phyloP scores from a whole-genome alignment of 2,888 invertebrate species.

The Drosophila pegasa region DNA sequence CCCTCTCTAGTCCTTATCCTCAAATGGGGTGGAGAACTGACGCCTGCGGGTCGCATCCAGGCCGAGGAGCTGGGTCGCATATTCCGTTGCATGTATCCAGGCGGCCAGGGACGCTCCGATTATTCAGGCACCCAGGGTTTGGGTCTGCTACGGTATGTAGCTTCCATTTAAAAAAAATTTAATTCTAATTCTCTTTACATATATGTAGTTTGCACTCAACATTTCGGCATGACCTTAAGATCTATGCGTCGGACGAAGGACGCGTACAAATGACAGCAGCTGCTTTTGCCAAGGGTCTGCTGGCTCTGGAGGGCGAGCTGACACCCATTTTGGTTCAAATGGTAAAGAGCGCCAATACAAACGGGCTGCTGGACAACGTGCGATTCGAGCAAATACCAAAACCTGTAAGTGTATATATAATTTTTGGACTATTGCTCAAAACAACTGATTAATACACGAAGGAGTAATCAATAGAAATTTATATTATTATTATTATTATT shows the following conservation, averaged over 20 bases:
- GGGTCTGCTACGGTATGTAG: slow-evolving; percentile 90
- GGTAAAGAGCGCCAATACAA: slow-evolving; percentile 99
- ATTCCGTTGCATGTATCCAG: slow-evolving; percentile 99
- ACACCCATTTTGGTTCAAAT: slow-evolving; percentile 99
- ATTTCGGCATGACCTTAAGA: slow-evolving; percentile 99
- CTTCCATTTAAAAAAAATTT: too few relatives aligned
- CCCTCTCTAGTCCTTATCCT: slow-evolving; percentile 98
- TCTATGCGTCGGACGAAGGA: slow-evolving; percentile 99
- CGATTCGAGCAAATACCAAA: slow-evolving; percentile 97
- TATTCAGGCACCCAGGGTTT: slow-evolving; percentile 97
- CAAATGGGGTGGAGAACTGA: slow-evolving; percentile 99
- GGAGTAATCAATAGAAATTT: too few relatives aligned
- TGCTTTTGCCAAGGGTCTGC: slow-evolving; percentile 98
- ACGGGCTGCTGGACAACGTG: slow-evolving; percentile 99
- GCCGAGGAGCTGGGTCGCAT: slow-evolving; percentile 99
- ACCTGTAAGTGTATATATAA: slow-evolving; percentile 90
- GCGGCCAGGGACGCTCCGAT: slow-evolving; percentile 96
- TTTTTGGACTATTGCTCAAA: too few relatives aligned
- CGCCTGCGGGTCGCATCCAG: slow-evolving; percentile 98
- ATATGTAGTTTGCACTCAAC: slow-evolving; percentile 93
- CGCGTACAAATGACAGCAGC: slow-evolving; percentile 99
- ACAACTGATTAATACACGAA: too few relatives aligned
- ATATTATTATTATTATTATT: too few relatives aligned
- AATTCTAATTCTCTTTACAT: background rate
- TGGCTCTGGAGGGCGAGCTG: slow-evolving; percentile 98